phyloP scores from a whole-genome alignment of 1,140 invertebrate genomes.

The Halictus rubicundus region DNA sequence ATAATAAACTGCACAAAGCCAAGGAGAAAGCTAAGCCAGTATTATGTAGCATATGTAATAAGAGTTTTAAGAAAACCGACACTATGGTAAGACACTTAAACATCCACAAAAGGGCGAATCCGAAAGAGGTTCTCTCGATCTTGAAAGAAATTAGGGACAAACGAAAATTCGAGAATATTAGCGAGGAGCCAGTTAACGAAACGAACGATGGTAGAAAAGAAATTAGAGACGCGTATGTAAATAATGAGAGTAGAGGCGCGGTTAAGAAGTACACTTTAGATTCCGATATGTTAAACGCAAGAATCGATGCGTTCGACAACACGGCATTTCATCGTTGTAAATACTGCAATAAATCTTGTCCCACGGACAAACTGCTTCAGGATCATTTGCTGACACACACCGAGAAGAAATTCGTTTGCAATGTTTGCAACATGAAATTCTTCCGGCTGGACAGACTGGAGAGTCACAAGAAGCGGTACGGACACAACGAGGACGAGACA shows the following conservation, averaged over 20 bases:
- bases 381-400: slow-evolving; percentile 57
- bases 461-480: slow-evolving; percentile 64
- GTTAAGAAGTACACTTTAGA: not conserved
- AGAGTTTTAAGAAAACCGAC: slow-evolving; percentile 69
- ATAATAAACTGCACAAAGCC: slow-evolving; percentile 63
- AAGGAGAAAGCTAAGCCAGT: slow-evolving; percentile 64
- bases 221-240: not conserved
- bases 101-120: slow-evolving; percentile 70
- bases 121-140: slow-evolving; percentile 71
- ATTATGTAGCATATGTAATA: slow-evolving; percentile 71
- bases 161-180: slow-evolving; percentile 61
- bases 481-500: slow-evolving; percentile 58
- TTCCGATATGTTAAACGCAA: slow-evolving; percentile 11
- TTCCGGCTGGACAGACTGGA: slow-evolving; percentile 64
- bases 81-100: slow-evolving; percentile 75
- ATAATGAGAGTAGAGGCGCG: not conserved
- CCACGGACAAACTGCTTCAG: slow-evolving; percentile 52
- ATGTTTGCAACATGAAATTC: slow-evolving; percentile 71
- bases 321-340: slow-evolving; percentile 54
- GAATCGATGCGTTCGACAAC: slow-evolving; percentile 2
- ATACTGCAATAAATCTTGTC: slow-evolving; percentile 55
- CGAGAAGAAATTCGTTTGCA: slow-evolving; percentile 65
- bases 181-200: slow-evolving; percentile 14
- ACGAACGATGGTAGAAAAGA: slow-evolving; percentile 2
- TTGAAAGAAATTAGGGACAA: slow-evolving; percentile 71